Evolutionary conservation across 2,797 vertebrate genomes (phyloP).

Genomic region (Perodicticus potto): DNA sequence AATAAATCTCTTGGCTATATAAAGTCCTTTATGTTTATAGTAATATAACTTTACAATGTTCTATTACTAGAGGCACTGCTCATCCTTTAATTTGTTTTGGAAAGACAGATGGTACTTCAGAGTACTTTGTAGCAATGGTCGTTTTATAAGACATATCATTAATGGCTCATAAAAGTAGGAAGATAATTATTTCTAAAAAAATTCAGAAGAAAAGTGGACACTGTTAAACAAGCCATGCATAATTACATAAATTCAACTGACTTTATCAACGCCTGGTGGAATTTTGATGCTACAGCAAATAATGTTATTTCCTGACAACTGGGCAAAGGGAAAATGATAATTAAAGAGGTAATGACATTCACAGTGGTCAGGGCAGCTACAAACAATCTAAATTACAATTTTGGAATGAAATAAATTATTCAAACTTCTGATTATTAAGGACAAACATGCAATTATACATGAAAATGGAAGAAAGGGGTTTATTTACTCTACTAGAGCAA

Average conservation of each 20-base stretch:
- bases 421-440: conserved; percentile 9
- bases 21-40: neutral
- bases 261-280: neutral
- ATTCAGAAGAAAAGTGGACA: neutral
- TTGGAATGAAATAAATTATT: conserved; percentile 43
- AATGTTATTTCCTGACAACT: neutral
- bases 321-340: conserved; percentile 36
- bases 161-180: conserved; percentile 21
- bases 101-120: neutral
- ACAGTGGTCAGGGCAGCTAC: neutral
- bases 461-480: conserved; percentile 35
- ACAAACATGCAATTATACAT: neutral
- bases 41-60: neutral
- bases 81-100: neutral
- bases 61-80: neutral
- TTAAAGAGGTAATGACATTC: neutral
- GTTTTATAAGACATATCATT: neutral
- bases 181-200: conserved; percentile 11
- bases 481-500: neutral
- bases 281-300: conserved; percentile 21
- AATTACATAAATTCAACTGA: neutral
- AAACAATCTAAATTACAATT: conserved; percentile 48
- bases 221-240: neutral
- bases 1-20: neutral
- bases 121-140: neutral